Conservation (phyloP, 1,140 invertebrate genomes). For the Drosophila paulistorum region DNA sequence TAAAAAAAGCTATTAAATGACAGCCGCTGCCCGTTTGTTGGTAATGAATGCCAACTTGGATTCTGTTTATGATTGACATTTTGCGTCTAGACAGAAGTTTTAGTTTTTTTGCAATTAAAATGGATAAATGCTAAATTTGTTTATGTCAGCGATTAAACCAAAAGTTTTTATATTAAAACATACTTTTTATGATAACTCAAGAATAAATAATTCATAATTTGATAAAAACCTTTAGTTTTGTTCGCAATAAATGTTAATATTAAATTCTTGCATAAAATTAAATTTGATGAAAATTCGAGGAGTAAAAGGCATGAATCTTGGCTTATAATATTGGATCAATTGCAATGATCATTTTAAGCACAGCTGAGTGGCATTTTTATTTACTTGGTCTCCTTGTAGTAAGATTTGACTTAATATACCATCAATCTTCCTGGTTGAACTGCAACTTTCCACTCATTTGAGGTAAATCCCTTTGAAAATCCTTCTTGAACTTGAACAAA, state of each 20-base stretch:
- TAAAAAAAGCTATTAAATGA: slow-evolving; percentile 45
- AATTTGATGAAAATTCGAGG: too few species aligned
- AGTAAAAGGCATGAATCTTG: too few species aligned
- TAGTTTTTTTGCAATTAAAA: slow-evolving; percentile 67
- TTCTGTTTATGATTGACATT: slow-evolving; percentile 71
- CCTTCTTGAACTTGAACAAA: slow-evolving; percentile 1
- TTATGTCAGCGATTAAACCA: slow-evolving; percentile 1
- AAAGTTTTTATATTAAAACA: neutral
- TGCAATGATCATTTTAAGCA: too few species aligned
- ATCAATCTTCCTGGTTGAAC: slow-evolving; percentile 2
- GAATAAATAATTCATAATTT: neutral
- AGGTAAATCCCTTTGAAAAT: slow-evolving; percentile 49
- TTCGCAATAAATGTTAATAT: too few species aligned
- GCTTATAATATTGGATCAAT: too few species aligned
- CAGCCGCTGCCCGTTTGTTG: neutral
- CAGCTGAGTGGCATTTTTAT: too few species aligned
- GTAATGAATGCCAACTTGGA: slow-evolving; percentile 27
- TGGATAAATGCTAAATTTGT: slow-evolving; percentile 15
- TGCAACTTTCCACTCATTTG: slow-evolving; percentile 51
- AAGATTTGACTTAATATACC: neutral
- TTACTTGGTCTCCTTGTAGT: too few species aligned
- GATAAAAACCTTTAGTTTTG: neutral
- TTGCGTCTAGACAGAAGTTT: slow-evolving; percentile 38
- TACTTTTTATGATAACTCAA: neutral
- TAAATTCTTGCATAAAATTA: neutral